Conservation (phyloP, 37 sponge, comb jelly and placozoan genomes). For the Spongilla lacustris region DNA sequence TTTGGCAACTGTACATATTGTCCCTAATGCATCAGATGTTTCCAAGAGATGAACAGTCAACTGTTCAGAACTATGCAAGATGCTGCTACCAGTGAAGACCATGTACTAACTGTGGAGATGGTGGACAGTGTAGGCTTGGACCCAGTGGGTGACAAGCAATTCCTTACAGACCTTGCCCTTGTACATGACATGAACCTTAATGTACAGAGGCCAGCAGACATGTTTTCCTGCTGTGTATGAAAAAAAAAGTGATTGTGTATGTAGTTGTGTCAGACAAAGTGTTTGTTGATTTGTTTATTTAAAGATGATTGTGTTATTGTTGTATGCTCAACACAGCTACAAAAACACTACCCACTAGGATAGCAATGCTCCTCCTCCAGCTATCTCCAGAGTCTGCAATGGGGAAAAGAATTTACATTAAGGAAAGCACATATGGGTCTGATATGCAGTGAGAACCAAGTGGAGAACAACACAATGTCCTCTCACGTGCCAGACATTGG, state of each 20-base stretch:
- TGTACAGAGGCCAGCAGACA: constrained; percentile 51
- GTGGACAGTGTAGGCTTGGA: constrained; percentile 72
- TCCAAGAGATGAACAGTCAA: constrained; percentile 76
- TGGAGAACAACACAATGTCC: too few species aligned
- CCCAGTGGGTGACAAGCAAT: constrained; percentile 61
- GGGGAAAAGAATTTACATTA: neutral
- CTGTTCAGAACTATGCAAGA: constrained; percentile 61
- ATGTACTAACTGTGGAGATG: constrained; percentile 67
- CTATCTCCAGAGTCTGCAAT: constrained; percentile 7
- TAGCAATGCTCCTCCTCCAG: constrained; percentile 16
- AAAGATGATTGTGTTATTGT: neutral
- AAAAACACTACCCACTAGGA: neutral
- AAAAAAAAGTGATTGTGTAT: neutral
- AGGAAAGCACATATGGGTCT: neutral
- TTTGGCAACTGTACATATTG: too few species aligned
- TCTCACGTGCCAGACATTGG: too few species aligned
- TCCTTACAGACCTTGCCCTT: constrained; percentile 70
- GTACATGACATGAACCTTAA: constrained; percentile 63
- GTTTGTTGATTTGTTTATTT: neutral
- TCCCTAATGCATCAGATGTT: too few species aligned
- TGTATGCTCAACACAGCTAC: neutral
- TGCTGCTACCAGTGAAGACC: constrained; percentile 58
- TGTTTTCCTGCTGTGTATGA: constrained; percentile 46
- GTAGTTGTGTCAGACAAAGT: neutral
- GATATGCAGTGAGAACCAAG: too few species aligned